phyloP scores from a whole-genome alignment of 2,113 vertebrate genomes.

The Eudyptes chrysolophus region DNA sequence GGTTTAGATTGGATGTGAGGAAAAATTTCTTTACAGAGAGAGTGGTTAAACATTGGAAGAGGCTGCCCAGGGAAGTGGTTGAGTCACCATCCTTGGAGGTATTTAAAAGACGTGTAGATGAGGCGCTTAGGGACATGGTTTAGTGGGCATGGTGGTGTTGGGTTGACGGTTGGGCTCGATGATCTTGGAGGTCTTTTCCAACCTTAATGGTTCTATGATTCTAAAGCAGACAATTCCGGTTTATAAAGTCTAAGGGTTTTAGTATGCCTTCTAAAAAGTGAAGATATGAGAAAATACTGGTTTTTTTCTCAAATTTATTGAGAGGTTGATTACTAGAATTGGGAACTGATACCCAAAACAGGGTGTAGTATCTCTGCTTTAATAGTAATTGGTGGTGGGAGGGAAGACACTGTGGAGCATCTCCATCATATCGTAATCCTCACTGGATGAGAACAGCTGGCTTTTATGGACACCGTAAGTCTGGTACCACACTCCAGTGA shows the following conservation, averaged over 20 bases:
- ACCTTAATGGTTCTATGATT: too few species aligned
- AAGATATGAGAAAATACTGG: not conserved
- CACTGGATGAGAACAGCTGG: not conserved
- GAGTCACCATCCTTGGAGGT: too few species aligned
- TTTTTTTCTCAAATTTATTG: not conserved
- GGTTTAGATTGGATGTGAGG: too few species aligned
- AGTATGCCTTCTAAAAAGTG: not conserved
- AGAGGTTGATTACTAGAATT: not conserved
- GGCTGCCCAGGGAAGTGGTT: too few species aligned
- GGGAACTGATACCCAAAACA: not conserved
- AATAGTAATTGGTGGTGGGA: not conserved
- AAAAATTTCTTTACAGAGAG: too few species aligned
- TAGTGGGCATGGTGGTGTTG: too few species aligned
- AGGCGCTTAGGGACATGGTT: too few species aligned
- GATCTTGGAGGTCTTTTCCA: too few species aligned
- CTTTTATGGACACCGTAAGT: fast-evolving
- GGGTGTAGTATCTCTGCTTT: not conserved
- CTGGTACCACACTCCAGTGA: not conserved
- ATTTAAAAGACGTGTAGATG: too few species aligned
- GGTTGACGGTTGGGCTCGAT: too few species aligned
- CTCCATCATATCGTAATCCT: not conserved
- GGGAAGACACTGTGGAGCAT: not conserved
- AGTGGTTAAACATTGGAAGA: too few species aligned
- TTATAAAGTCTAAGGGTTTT: not conserved
- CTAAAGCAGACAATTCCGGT: not conserved